phyloP scores from a whole-genome alignment of 2,888 invertebrate genomes.

The Ichneumoninae sp. region DNA sequence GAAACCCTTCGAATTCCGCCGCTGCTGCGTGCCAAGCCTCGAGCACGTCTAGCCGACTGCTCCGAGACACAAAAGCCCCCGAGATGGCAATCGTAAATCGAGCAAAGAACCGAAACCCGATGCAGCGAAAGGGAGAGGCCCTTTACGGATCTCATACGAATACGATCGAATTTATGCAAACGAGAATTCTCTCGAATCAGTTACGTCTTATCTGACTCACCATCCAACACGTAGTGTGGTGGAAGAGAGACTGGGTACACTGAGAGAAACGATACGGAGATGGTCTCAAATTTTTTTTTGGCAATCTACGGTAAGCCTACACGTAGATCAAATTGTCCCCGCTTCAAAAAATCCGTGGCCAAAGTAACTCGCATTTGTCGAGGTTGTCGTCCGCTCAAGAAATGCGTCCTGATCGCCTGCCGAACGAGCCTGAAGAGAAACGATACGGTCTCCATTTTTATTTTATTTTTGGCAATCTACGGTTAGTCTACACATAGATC shows the following conservation, averaged over 20 bases:
- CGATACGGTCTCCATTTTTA: background rate
- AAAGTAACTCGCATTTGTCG: no score
- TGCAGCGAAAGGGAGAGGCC: slow-evolving; percentile 10
- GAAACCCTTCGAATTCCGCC: slow-evolving; percentile 57
- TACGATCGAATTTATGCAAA: slow-evolving; percentile 57
- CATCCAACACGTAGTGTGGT: background rate
- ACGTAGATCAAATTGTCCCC: no score
- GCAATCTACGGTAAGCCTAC: no score
- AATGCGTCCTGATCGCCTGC: no score
- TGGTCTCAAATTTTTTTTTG: background rate
- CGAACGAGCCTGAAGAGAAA: background rate
- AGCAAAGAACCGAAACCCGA: slow-evolving; percentile 48
- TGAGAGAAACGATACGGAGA: background rate
- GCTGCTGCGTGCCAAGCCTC: slow-evolving; percentile 52
- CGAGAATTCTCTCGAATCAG: slow-evolving; percentile 20
- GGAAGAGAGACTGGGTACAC: background rate
- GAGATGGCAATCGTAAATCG: slow-evolving; percentile 64
- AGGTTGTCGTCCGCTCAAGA: no score
- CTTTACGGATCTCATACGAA: slow-evolving; percentile 9
- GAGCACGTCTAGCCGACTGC: slow-evolving; percentile 59
- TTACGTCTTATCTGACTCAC: slow-evolving; percentile 7
- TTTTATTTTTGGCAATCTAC: no score
- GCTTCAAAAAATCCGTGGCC: no score
- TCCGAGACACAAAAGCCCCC: slow-evolving; percentile 63
- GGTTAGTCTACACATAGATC: no score